These are phyloP conservation scores for Galendromus occidentalis DNA, from an alignment of 1,140 invertebrate species.

Conservation along the genomic window DNA sequence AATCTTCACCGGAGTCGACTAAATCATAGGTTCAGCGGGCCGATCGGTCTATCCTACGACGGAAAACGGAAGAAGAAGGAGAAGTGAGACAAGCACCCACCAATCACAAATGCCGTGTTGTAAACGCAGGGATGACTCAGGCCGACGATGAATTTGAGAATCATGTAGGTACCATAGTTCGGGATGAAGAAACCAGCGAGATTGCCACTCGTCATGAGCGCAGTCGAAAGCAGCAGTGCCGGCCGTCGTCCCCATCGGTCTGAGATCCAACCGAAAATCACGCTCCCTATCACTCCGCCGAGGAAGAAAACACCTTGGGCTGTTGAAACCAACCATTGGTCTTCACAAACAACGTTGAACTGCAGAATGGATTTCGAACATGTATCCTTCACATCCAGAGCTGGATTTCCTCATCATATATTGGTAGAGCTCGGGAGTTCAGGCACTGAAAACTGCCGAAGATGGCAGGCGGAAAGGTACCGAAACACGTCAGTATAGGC, in stretches of 20 bases:
- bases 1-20: no score
- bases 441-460: no score
- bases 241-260: constrained; percentile 26
- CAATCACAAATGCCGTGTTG: constrained; percentile 53
- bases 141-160: constrained; percentile 19
- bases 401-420: no score
- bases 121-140: constrained; percentile 35
- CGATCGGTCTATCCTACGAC: no score
- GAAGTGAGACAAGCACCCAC: constrained; percentile 28
- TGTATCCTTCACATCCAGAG: no score
- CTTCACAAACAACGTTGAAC: constrained; percentile 43
- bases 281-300: constrained; percentile 43
- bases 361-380: constrained; percentile 24
- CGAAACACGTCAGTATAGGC: no score
- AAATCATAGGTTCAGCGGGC: no score
- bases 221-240: background rate
- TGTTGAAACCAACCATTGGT: constrained; percentile 40
- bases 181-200: constrained; percentile 5
- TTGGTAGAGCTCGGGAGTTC: no score
- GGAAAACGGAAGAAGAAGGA: no score
- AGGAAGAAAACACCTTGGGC: constrained; percentile 45
- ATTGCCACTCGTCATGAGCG: background rate
- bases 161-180: constrained; percentile 21
- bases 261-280: constrained; percentile 46
- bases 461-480: no score